Percentiles rank a stretch among this genome's conserved stretches.
phyloP scores from a whole-genome alignment of 2,888 invertebrate genomes.

The Andricus curvator region DNA sequence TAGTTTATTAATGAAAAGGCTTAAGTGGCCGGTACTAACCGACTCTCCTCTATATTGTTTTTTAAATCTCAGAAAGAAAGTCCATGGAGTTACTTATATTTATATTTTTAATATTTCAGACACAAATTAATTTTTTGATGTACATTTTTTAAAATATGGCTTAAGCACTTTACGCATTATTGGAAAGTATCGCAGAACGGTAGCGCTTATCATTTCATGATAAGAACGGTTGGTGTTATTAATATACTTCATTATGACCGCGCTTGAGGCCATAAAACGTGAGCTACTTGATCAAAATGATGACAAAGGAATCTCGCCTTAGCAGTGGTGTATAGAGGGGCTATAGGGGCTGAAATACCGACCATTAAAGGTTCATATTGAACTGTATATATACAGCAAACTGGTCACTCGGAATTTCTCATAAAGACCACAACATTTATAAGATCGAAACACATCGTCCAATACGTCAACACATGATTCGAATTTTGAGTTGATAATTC shows the following conservation, averaged over 20 bases:
- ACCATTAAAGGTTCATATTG: not conserved
- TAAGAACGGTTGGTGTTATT: not conserved
- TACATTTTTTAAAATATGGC: not conserved
- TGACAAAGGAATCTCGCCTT: not conserved
- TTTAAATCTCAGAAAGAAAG: no score
- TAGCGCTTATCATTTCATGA: not conserved
- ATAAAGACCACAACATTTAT: not conserved
- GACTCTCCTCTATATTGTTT: no score
- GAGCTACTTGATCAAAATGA: not conserved
- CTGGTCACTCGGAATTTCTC: not conserved
- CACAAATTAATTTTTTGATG: not conserved
- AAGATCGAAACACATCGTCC: not conserved
- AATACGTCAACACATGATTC: not conserved
- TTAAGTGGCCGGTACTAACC: no score
- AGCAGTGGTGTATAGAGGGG: not conserved
- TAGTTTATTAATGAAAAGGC: no score
- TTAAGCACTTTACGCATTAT: not conserved
- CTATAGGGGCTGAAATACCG: not conserved
- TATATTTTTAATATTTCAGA: not conserved
- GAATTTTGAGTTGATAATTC: not conserved
- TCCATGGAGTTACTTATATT: not conserved
- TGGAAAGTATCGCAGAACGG: not conserved
- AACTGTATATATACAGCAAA: not conserved
- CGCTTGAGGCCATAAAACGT: not conserved
- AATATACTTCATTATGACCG: conserved; percentile 1